A percentile compares a stretch with the other conserved stretches of the same genome.
These are phyloP conservation scores for Brachirus orientalis DNA, from an alignment of 2,113 vertebrate species.

Conservation along the genomic window DNA sequence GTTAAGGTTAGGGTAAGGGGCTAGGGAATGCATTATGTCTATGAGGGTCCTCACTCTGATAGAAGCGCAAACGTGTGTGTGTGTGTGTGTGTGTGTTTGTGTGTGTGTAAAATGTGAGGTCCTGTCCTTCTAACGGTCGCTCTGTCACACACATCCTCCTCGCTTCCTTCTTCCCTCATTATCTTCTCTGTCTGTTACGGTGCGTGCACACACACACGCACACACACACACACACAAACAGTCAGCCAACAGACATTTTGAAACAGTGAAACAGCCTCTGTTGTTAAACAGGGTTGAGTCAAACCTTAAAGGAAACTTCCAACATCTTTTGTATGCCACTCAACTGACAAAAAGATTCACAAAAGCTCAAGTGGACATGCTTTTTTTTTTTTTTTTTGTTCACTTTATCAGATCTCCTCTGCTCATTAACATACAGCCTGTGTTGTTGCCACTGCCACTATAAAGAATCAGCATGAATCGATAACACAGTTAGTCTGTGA, in stretches of 20 bases:
- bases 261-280: constrained; percentile 24
- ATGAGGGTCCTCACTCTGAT: too few species aligned
- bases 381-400: too few species aligned
- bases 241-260: constrained; percentile 29
- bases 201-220: constrained; percentile 14
- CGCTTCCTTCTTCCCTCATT: constrained; percentile 52
- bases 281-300: neutral
- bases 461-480: too few species aligned
- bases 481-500: too few species aligned
- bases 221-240: constrained; percentile 21
- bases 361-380: too few species aligned
- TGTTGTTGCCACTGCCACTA: too few species aligned
- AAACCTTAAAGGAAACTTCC: neutral
- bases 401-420: too few species aligned
- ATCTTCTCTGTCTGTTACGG: constrained; percentile 45
- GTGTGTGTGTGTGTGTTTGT: constrained; percentile 8
- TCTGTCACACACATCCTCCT: constrained; percentile 55
- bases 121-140: constrained; percentile 50
- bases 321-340: neutral
- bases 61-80: neutral
- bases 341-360: too few species aligned
- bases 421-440: too few species aligned
- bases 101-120: constrained; percentile 16
- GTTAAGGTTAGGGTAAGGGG: too few species aligned
- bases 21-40: too few species aligned